Evolutionary conservation across 2,888 invertebrate genomes (phyloP).

Genomic region (Phengaris arion): DNA sequence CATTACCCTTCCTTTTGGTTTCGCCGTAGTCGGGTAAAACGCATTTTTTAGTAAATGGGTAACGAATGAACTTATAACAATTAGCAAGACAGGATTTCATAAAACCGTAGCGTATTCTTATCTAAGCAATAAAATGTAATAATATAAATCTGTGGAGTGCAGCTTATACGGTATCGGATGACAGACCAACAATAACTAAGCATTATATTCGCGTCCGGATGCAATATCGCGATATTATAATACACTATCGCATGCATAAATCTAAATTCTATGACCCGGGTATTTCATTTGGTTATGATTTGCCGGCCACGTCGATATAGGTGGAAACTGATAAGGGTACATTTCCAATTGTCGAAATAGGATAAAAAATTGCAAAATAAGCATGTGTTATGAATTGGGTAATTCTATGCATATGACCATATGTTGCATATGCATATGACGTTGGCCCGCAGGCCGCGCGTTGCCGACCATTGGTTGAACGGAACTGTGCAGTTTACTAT

Average conservation of each 20-base stretch:
- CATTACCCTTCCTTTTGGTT: too few relatives aligned
- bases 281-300: slow-evolving; percentile 29
- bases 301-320: slow-evolving; percentile 33
- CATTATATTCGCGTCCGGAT: slow-evolving; percentile 33
- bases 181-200: slow-evolving; percentile 28
- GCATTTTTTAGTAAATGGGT: too few relatives aligned
- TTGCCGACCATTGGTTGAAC: too few relatives aligned
- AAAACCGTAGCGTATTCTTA: not conserved
- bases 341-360: not conserved
- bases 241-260: slow-evolving; percentile 31
- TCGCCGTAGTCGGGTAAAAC: too few relatives aligned
- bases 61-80: not conserved
- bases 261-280: slow-evolving; percentile 35
- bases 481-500: too few relatives aligned
- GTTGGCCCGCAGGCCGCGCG: too few relatives aligned
- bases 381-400: too few relatives aligned
- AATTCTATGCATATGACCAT: too few relatives aligned
- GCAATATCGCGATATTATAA: slow-evolving; percentile 22
- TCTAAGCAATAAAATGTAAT: not conserved
- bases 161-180: slow-evolving; percentile 7
- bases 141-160: not conserved
- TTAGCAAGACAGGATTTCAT: not conserved
- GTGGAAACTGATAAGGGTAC: slow-evolving; percentile 15
- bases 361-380: too few relatives aligned
- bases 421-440: too few relatives aligned